phyloP scores from a whole-genome alignment of 2,888 invertebrate species.

The Acanthosepion lycidas region DNA sequence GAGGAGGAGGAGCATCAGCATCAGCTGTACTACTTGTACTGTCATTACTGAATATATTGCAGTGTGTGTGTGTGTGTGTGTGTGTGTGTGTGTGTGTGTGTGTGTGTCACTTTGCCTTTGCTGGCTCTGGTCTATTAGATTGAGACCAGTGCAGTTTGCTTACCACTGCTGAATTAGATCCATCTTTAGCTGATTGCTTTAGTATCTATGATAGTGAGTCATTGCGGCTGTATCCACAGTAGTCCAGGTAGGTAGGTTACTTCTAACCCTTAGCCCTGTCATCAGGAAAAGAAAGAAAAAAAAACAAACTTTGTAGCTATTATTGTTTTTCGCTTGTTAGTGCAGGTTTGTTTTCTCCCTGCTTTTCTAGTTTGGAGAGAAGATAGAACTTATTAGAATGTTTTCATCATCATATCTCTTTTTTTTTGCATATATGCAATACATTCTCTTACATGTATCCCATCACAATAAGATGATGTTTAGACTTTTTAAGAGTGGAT shows the following conservation, averaged over 20 bases:
- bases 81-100: conserved; percentile 13
- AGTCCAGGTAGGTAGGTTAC: conserved; percentile 33
- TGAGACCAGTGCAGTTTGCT: conserved; percentile 33
- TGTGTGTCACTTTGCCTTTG: not conserved
- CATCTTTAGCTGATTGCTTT: conserved; percentile 13
- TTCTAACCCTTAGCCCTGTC: not conserved
- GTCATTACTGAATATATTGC: not conserved
- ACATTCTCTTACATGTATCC: not conserved
- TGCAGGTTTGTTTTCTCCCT: not conserved
- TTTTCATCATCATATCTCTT: not conserved
- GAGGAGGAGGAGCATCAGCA: not conserved
- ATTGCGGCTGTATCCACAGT: not conserved
- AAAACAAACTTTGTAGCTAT: not conserved
- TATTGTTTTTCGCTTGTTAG: not conserved
- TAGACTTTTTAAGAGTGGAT: conserved; percentile 9
- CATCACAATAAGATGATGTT: not conserved
- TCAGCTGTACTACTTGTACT: not conserved
- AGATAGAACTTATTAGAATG: not conserved
- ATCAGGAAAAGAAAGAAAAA: too few relatives aligned
- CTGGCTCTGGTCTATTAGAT: conserved; percentile 33
- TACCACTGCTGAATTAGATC: conserved; percentile 22
- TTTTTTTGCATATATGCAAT: not conserved
- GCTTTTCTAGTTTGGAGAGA: not conserved
- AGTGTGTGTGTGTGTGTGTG: not conserved
- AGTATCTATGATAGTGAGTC: conserved; percentile 1